These are phyloP conservation scores for Dynastes tityus DNA, from an alignment of 2,888 invertebrate species.

Conservation along the genomic window DNA sequence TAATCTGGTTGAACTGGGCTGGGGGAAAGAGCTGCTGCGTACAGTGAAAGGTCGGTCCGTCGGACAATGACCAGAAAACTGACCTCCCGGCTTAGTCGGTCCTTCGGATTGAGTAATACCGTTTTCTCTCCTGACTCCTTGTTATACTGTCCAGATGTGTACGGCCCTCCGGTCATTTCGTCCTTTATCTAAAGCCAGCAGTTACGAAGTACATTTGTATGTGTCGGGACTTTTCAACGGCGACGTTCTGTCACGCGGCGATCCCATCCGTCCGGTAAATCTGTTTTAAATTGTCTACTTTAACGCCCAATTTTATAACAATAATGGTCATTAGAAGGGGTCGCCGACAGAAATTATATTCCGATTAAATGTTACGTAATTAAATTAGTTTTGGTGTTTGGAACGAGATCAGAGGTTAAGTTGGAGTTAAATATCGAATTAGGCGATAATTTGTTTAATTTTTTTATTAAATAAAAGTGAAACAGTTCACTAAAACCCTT, in stretches of 20 bases:
- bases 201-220: constrained; percentile 51
- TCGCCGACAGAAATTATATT: constrained; percentile 6
- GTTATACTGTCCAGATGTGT: constrained; percentile 59
- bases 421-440: too few species aligned
- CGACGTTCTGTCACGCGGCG: constrained; percentile 35
- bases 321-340: constrained; percentile 22
- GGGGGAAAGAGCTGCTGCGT: constrained; percentile 51
- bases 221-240: constrained; percentile 27
- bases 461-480: too few species aligned
- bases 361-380: constrained; percentile 7
- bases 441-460: too few species aligned
- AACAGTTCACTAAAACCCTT: too few species aligned
- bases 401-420: too few species aligned
- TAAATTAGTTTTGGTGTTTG: not conserved
- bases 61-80: constrained; percentile 63
- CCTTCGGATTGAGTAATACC: constrained; percentile 60
- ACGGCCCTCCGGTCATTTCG: constrained; percentile 48
- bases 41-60: constrained; percentile 37
- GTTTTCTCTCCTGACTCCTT: constrained; percentile 52
- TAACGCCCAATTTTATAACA: constrained; percentile 42
- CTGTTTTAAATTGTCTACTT: constrained; percentile 48
- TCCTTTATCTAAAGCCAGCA: constrained; percentile 51
- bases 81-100: constrained; percentile 57
- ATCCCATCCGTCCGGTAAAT: constrained; percentile 41
- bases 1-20: constrained; percentile 63